A percentile compares a stretch with the other conserved stretches of the same genome.
These are phyloP conservation scores for Herpetotheres cachinnans DNA, from an alignment of 2,113 vertebrate genomes.

Conservation along the genomic window DNA sequence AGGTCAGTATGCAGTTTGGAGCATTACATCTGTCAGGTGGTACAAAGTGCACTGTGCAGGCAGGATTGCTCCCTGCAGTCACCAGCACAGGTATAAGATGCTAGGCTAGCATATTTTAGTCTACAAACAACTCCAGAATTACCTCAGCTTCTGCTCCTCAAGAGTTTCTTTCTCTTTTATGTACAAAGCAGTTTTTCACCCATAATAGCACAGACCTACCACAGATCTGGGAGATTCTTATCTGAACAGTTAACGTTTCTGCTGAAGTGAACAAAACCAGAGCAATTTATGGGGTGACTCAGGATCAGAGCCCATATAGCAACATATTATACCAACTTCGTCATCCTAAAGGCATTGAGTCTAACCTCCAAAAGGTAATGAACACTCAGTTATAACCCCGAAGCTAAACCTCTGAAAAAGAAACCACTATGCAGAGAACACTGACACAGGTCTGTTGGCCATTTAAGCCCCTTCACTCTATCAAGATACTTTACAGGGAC, in stretches of 20 bases:
- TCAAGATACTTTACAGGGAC: background rate
- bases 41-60: rapidly evolving
- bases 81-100: rapidly evolving
- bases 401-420: background rate
- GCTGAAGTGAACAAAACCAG: background rate
- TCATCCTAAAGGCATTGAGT: background rate
- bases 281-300: background rate
- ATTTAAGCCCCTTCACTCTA: background rate
- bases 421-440: background rate
- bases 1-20: background rate
- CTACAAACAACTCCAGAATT: background rate
- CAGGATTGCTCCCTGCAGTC: background rate
- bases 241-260: background rate
- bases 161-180: background rate
- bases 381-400: background rate
- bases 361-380: background rate
- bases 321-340: background rate
- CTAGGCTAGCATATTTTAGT: background rate
- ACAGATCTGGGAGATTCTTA: background rate
- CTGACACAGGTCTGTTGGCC: background rate
- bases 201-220: background rate
- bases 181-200: background rate
- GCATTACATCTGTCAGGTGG: background rate
- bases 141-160: background rate
- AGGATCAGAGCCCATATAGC: background rate